phyloP scores from a whole-genome alignment of 2,888 invertebrate species.

The Atherix ibis region DNA sequence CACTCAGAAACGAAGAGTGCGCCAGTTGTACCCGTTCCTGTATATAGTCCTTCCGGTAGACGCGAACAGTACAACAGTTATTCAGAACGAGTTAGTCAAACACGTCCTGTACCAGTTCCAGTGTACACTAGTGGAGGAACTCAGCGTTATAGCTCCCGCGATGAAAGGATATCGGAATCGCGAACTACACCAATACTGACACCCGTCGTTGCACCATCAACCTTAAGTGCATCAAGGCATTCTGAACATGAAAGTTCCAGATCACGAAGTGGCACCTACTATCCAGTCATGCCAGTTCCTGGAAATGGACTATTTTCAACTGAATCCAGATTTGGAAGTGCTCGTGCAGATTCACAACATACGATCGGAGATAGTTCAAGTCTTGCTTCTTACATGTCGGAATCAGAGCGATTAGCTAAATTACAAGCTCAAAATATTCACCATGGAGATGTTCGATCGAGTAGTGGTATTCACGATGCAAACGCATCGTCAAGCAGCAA shows the following conservation, averaged over 20 bases:
- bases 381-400: constrained; percentile 21
- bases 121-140: constrained; percentile 10
- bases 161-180: constrained; percentile 7
- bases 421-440: constrained; percentile 21
- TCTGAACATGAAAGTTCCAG: constrained; percentile 3
- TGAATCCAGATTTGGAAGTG: background rate
- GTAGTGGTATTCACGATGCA: constrained; percentile 16
- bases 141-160: constrained; percentile 9
- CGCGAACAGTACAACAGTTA: constrained; percentile 8
- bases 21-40: constrained; percentile 5
- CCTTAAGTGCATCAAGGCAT: constrained; percentile 3
- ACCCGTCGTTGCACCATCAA: constrained; percentile 5
- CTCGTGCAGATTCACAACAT: background rate
- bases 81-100: constrained; percentile 12
- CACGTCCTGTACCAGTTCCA: constrained; percentile 15
- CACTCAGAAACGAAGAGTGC: constrained; percentile 5
- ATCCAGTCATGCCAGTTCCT: constrained; percentile 4
- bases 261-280: no score
- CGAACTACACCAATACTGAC: constrained; percentile 4
- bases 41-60: constrained; percentile 4
- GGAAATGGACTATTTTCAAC: constrained; percentile 4
- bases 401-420: constrained; percentile 26
- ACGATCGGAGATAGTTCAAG: constrained; percentile 12
- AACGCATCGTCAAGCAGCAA: constrained; percentile 4
- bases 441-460: constrained; percentile 16